Evolutionary conservation across 2,888 invertebrate genomes (phyloP).

Genomic region (Tipula lateralis): DNA sequence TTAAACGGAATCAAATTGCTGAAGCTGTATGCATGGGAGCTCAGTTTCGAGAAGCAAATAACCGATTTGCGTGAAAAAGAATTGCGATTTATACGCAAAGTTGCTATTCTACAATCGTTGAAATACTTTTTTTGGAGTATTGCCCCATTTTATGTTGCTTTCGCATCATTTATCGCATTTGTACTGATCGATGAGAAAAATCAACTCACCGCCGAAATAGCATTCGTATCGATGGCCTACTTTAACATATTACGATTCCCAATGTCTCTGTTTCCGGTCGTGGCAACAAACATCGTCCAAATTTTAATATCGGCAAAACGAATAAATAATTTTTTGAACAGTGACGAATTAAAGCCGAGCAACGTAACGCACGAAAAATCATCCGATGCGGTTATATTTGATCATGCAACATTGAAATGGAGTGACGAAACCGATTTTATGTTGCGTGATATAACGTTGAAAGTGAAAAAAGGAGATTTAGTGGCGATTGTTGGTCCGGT

Average conservation of each 20-base stretch:
- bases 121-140: conserved; percentile 58
- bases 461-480: conserved; percentile 41
- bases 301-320: conserved; percentile 53
- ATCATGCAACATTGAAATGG: conserved; percentile 54
- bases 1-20: conserved; percentile 50
- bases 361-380: conserved; percentile 43
- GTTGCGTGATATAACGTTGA: conserved; percentile 43
- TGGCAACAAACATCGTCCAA: conserved; percentile 28
- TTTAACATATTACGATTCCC: conserved; percentile 54
- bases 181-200: conserved; percentile 47
- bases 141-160: conserved; percentile 55
- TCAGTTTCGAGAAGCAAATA: conserved; percentile 55
- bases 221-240: conserved; percentile 55
- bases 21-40: conserved; percentile 57
- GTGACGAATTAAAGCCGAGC: conserved; percentile 52
- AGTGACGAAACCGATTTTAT: conserved; percentile 35
- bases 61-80: conserved; percentile 55
- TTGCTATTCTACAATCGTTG: conserved; percentile 53
- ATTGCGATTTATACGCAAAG: conserved; percentile 52
- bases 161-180: conserved; percentile 44
- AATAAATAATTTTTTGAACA: conserved; percentile 53
- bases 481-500: conserved; percentile 51
- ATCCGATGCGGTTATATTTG: conserved; percentile 39
- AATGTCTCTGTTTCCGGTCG: conserved; percentile 30
- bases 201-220: conserved; percentile 50